phyloP scores from a whole-genome alignment of 1,140 invertebrate genomes.

The Drosophila funebris region DNA sequence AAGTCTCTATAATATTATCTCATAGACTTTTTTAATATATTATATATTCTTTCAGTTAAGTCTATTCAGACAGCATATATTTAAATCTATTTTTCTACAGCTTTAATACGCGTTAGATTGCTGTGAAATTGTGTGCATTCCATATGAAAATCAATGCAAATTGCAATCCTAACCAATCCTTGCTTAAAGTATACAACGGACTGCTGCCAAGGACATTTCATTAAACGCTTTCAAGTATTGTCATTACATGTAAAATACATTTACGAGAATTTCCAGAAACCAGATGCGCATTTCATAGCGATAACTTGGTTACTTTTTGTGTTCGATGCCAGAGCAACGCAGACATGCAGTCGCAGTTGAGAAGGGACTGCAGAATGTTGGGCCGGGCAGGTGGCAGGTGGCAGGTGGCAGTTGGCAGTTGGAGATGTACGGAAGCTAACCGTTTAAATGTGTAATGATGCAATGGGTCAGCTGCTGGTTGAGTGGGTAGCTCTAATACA shows the following conservation, averaged over 20 bases:
- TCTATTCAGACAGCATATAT: too few relatives aligned
- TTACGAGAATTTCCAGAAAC: constrained; percentile 2
- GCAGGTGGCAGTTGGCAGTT: neutral
- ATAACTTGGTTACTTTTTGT: constrained; percentile 32
- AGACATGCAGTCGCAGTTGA: neutral
- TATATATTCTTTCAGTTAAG: too few relatives aligned
- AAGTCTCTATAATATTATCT: too few relatives aligned
- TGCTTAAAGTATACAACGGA: neutral
- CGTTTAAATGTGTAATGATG: constrained; percentile 53
- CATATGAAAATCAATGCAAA: constrained; percentile 3
- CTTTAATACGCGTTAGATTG: too few relatives aligned
- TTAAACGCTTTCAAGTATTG: neutral
- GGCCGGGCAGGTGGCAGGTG: neutral
- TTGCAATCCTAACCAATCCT: neutral
- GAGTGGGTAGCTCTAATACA: neutral
- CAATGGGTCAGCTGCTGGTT: constrained; percentile 34
- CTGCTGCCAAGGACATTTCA: neutral
- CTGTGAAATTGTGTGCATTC: too few relatives aligned
- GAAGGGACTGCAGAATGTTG: neutral
- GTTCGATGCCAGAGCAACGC: neutral
- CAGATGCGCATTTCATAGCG: constrained; percentile 36
- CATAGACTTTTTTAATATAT: too few relatives aligned
- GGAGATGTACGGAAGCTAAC: constrained; percentile 12
- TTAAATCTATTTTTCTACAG: too few relatives aligned
- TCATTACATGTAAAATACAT: constrained; percentile 36